phyloP scores from a whole-genome alignment of 2,113 vertebrate species.

The Illadopsis cleaveri region DNA sequence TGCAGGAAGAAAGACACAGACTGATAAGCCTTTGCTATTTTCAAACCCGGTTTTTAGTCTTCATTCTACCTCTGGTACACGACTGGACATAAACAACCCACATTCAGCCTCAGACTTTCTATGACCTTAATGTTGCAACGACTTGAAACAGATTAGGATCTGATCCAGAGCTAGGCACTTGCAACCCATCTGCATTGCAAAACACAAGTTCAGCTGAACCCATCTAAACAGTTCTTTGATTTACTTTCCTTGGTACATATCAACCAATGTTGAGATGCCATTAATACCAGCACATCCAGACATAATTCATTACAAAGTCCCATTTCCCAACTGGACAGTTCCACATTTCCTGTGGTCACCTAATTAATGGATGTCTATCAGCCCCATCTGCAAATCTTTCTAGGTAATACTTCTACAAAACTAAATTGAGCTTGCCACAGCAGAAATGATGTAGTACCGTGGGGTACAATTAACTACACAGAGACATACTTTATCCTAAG shows the following conservation, averaged over 20 bases:
- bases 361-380: slow-evolving; percentile 81
- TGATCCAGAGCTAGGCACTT: not conserved
- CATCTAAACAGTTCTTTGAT: slow-evolving; percentile 47
- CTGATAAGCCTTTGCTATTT: not conserved
- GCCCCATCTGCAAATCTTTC: slow-evolving; percentile 75
- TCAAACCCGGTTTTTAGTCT: not conserved
- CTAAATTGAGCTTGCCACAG: slow-evolving; percentile 74
- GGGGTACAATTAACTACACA: slow-evolving; percentile 75
- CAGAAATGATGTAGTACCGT: slow-evolving; percentile 74
- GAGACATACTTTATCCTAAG: slow-evolving; percentile 66
- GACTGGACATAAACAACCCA: not conserved
- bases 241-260: slow-evolving; percentile 36
- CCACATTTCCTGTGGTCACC: slow-evolving; percentile 58
- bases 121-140: not conserved
- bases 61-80: not conserved
- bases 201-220: slow-evolving; percentile 8
- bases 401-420: slow-evolving; percentile 68
- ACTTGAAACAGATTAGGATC: not conserved
- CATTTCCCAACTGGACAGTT: slow-evolving; percentile 40
- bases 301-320: slow-evolving; percentile 42
- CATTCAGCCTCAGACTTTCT: not conserved
- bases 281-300: slow-evolving; percentile 41
- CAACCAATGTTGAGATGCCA: slow-evolving; percentile 9
- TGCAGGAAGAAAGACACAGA: not conserved
- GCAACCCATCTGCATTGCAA: slow-evolving; percentile 13